phyloP scores from a whole-genome alignment of 2,797 vertebrate genomes.

The Megaceryle alcyon region DNA sequence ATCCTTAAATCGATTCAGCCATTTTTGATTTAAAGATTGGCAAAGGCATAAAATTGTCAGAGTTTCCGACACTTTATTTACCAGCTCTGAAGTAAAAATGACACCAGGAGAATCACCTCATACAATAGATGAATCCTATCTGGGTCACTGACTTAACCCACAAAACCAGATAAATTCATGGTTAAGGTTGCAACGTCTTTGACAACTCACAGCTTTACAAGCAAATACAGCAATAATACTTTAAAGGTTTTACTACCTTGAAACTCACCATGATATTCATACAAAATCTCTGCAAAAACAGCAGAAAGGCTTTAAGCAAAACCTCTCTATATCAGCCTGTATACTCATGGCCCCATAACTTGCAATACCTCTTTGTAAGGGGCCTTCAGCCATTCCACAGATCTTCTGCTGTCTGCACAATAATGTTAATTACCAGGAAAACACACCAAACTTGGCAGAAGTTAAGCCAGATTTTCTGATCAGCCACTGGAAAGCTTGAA shows the following conservation, averaged over 20 bases:
- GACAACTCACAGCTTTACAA: not conserved
- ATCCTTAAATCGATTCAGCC: constrained; percentile 68
- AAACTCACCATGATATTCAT: not conserved
- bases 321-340: not conserved
- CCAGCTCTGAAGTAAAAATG: constrained; percentile 16
- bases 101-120: constrained; percentile 2
- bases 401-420: not conserved
- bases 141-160: constrained; percentile 28
- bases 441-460: not conserved
- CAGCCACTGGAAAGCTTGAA: not conserved
- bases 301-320: not conserved
- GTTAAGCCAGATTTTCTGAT: not conserved
- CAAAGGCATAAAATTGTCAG: constrained; percentile 68
- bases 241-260: not conserved
- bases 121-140: constrained; percentile 44
- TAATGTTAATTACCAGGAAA: not conserved
- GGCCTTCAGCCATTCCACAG: not conserved
- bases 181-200: not conserved
- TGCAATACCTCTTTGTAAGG: not conserved
- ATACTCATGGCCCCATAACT: not conserved
- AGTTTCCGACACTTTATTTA: constrained; percentile 65
- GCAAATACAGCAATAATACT: not conserved
- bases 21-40: constrained; percentile 74
- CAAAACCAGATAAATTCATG: constrained; percentile 5
- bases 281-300: not conserved